Base-by-base conservation (phyloP, 2,113 vertebrate species). In the Salvelinus fontinalis region DNA sequence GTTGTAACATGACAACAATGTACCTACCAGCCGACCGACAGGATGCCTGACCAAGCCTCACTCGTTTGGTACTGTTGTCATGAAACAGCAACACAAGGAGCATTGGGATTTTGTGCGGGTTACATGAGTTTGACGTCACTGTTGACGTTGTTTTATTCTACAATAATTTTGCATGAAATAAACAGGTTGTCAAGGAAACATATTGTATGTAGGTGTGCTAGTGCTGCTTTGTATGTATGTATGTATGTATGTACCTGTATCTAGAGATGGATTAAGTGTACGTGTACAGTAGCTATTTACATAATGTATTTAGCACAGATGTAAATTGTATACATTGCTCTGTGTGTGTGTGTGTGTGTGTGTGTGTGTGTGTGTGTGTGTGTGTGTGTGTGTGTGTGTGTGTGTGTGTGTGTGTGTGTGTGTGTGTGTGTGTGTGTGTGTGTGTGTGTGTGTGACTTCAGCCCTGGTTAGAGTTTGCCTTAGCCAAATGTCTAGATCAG, bases 401-500 rank as follows among this genome's bases (percentile, higher is more conserved):
- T 54, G 62, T 2, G 24, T 65, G 62, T 13, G 62, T 12, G 62
- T 27, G 62, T 65, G 22, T 12, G 22, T 48, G 12, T 51, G 68
- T 49, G 26, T n/a, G 75, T 24, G 54, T 13, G 64, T 12, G 0
- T 57, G 22, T 24, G 14, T 49, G 34, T 67, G 39, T 4, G 66
- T 68, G 64, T 18, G 20, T 54, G 20, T 59, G 54, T 67, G 26
- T 13, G 34, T 72, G 59, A 24, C 3, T 22, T 2, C 18, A 60
- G 16, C 14, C 44, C 69, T 75, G 74, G 69, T 71, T 71, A 79
- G 76, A 79, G 44, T 87, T 75, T 70, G 39, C 80, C 39, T 75
- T 54, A 54, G 75, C 34, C 68, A 83, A 86, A 78, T 66, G 72
- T 51, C 79, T 70, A 86, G 74, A 74, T 88, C 86, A 88, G 84